Evolutionary conservation across 2,113 vertebrate genomes (phyloP), one percentile per base, ranked within the genome.

Genomic region (Scophthalmus maximus): DNA sequence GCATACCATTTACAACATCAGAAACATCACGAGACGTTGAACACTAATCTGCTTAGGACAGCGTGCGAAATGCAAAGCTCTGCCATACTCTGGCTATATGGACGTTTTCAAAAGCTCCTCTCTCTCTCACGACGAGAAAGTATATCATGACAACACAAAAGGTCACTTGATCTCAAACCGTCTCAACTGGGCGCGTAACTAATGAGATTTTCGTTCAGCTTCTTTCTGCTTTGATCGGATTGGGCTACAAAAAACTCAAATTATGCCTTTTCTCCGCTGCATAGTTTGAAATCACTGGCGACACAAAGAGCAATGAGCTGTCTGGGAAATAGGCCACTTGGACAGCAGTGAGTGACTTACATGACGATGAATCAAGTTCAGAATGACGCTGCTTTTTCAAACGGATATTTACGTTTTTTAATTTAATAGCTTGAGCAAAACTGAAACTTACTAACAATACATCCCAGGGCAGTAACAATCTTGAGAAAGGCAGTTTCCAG

Each of bases 311-410:
- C 65, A 76, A 73, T 3, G 11, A 36, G 15, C 8, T 2, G 32
- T 68, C 63, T 62, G 46, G 47, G 50, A 73, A 66, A 59, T 23
- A 32, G 66, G 32, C 64, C 70, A 50, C 49, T 68, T 36, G 36
- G 67, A 81, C 38, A 63, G 68, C 71, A 68, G 60, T 18, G 22
- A 68, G 60, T 18, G 22, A 72, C 29, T 65, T 68, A 63, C 52
- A 14, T 47, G 10, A 72, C 58, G 50, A 79, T 5, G 17, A 52
- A 36, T 29, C 22, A 46, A 46, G 46, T 51, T 64, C 51, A 20
- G 36, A 62, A 63, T 60, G 50, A 69, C 34, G 15, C 23, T 12
- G 22, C 52, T 76, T 34, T 76, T 25, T 52, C 27, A 79, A 69
- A 79, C 36, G 47, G 17, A 63, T 26, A 68, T 61, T 30, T 52